A percentile compares a stretch with the other conserved stretches of the same genome.
phyloP scores from a whole-genome alignment of 92 coral and sea anemone species.

The Epizoanthus ramosus region DNA sequence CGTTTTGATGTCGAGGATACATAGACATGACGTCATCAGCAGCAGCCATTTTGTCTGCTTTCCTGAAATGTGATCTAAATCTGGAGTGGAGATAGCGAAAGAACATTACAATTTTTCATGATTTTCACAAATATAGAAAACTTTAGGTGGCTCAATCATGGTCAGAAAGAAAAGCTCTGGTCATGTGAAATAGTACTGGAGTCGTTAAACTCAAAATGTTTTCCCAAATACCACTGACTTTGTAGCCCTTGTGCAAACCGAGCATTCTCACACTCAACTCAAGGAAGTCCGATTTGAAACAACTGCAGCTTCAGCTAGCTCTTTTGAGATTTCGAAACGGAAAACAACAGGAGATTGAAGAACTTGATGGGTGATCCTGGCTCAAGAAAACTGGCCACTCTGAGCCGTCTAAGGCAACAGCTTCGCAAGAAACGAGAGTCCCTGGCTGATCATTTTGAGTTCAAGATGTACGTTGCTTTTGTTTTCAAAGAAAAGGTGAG shows the following conservation, averaged over 20 bases:
- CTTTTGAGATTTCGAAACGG: constrained; percentile 48
- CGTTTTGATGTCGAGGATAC: constrained; percentile 44
- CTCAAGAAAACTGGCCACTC: constrained; percentile 74
- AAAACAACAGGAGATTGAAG: constrained; percentile 17
- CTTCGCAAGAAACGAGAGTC: constrained; percentile 83
- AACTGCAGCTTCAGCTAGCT: constrained; percentile 21
- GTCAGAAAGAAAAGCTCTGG: constrained; percentile 71
- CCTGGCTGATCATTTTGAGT: constrained; percentile 93
- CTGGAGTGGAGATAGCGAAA: constrained; percentile 15
- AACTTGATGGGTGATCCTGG: constrained; percentile 74
- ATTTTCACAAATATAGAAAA: constrained; percentile 36
- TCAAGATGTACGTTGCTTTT: constrained; percentile 82
- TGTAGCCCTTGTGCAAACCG: constrained; percentile 27
- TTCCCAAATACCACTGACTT: constrained; percentile 9
- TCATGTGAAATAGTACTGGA: constrained; percentile 46
- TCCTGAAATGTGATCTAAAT: background rate
- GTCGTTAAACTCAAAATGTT: constrained; percentile 30
- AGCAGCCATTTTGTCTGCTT: constrained; percentile 60
- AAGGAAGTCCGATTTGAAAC: constrained; percentile 4
- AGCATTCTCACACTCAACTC: constrained; percentile 25
- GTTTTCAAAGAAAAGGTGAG: constrained; percentile 94
- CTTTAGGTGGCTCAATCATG: constrained; percentile 61
- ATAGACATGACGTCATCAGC: constrained; percentile 44
- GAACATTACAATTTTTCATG: constrained; percentile 59
- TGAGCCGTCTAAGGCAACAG: constrained; percentile 77